Percentiles rank a stretch among this genome's conserved stretches.
phyloP scores from a whole-genome alignment of 2,113 vertebrate genomes.

The Clarias magur region DNA sequence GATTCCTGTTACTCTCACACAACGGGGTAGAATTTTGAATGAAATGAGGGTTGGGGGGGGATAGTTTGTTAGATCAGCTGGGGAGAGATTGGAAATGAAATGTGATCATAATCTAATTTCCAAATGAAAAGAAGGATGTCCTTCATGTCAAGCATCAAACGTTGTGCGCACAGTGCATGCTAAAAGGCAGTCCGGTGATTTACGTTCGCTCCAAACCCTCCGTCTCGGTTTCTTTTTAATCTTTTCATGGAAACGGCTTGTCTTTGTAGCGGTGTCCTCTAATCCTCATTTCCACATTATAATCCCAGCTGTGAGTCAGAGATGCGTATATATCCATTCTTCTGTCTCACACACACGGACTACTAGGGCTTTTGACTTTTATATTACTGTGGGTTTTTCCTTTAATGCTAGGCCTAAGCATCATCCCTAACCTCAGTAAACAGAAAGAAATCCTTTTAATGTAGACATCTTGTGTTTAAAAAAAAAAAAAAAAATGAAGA shows the following conservation, averaged over 20 bases:
- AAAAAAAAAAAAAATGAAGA: not conserved
- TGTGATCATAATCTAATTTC: not conserved
- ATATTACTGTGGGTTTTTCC: not conserved
- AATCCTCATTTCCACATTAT: conserved; percentile 25
- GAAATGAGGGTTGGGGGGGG: not conserved
- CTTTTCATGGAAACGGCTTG: not conserved
- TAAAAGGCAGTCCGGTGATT: not conserved
- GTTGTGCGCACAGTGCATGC: not conserved
- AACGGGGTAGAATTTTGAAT: not conserved
- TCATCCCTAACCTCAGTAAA: not conserved
- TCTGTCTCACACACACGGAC: not conserved
- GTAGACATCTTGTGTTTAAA: not conserved
- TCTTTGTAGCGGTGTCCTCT: not conserved
- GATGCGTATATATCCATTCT: not conserved
- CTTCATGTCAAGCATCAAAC: not conserved
- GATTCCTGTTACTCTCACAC: not conserved
- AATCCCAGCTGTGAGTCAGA: not conserved
- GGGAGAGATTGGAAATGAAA: not conserved
- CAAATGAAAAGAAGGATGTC: not conserved
- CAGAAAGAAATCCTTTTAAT: not conserved
- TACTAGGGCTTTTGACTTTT: not conserved
- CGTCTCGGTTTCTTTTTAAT: not conserved
- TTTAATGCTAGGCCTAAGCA: not conserved
- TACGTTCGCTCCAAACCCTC: not conserved
- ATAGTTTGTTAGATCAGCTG: not conserved